phyloP scores from a whole-genome alignment of 2,113 vertebrate species.

The Brachionichthys hirsutus region DNA sequence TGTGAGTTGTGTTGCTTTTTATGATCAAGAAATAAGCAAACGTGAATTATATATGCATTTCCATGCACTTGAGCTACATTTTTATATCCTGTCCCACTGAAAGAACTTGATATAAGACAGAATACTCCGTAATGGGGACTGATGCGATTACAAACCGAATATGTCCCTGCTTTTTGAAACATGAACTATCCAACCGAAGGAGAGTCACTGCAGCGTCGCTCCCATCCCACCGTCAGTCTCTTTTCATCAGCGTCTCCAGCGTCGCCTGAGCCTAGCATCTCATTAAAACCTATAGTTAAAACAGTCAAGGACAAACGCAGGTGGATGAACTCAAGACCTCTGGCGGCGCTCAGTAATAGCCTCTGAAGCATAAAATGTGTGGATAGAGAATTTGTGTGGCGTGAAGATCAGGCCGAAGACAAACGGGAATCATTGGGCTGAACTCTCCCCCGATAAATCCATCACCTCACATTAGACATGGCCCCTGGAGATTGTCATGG shows the following conservation, averaged over 20 bases:
- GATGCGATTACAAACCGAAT: too few relatives aligned
- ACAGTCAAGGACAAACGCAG: conserved; percentile 50
- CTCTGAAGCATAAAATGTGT: conserved; percentile 66
- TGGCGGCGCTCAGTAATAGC: conserved; percentile 70
- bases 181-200: conserved; percentile 8
- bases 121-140: too few relatives aligned
- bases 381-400: conserved; percentile 72
- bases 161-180: too few relatives aligned
- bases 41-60: not conserved
- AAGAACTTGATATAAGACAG: not conserved
- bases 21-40: not conserved
- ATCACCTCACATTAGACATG: conserved; percentile 80
- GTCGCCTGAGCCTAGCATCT: conserved; percentile 28
- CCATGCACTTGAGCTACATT: not conserved
- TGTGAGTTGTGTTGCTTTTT: too few relatives aligned
- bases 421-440: conserved; percentile 66
- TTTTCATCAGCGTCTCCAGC: conserved; percentile 46
- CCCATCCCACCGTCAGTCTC: conserved; percentile 49
- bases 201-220: conserved; percentile 32
- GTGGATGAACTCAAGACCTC: conserved; percentile 31
- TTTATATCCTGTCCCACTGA: conserved; percentile 25
- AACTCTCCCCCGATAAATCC: conserved; percentile 81
- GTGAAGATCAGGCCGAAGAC: conserved; percentile 78
- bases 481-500: conserved; percentile 70
- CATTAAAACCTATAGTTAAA: conserved; percentile 30